phyloP scores from a whole-genome alignment of 2,888 invertebrate species.

The Hybos culiciformis region DNA sequence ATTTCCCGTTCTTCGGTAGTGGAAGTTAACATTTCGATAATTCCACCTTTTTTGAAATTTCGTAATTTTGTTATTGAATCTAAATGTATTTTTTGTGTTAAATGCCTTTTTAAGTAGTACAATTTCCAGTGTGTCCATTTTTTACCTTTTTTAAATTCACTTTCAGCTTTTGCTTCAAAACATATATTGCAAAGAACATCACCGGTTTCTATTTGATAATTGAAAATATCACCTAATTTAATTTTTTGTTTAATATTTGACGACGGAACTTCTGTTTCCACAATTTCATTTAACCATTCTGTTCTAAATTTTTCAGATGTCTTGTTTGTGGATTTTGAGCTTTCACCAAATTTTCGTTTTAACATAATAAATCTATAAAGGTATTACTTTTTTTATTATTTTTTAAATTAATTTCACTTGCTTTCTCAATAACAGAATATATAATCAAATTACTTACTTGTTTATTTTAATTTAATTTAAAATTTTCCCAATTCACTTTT shows the following conservation, averaged over 20 bases:
- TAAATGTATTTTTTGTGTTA: slow-evolving; percentile 3
- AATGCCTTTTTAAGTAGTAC: neutral
- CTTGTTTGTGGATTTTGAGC: slow-evolving; percentile 2
- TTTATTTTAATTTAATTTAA: no score
- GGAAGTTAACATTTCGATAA: slow-evolving; percentile 2
- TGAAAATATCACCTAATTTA: slow-evolving; percentile 6
- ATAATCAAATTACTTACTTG: no score
- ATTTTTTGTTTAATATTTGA: neutral
- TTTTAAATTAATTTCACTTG: neutral
- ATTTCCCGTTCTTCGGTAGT: slow-evolving; percentile 2
- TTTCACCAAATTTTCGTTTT: slow-evolving; percentile 3
- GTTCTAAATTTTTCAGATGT: slow-evolving; percentile 2
- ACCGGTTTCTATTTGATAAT: slow-evolving; percentile 3
- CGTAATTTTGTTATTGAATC: slow-evolving; percentile 3
- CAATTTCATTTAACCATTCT: slow-evolving; percentile 7
- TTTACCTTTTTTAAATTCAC: neutral
- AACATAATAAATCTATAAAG: slow-evolving; percentile 1
- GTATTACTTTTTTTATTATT: neutral
- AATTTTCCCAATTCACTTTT: no score
- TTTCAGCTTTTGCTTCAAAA: slow-evolving; percentile 3
- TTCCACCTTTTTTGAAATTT: slow-evolving; percentile 3
- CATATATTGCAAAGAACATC: slow-evolving; percentile 6
- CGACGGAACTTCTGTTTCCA: slow-evolving; percentile 1
- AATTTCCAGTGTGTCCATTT: neutral
- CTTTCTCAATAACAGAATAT: no score